Conservation (phyloP, 2,888 invertebrate species). For the Amaurobius ferox region DNA sequence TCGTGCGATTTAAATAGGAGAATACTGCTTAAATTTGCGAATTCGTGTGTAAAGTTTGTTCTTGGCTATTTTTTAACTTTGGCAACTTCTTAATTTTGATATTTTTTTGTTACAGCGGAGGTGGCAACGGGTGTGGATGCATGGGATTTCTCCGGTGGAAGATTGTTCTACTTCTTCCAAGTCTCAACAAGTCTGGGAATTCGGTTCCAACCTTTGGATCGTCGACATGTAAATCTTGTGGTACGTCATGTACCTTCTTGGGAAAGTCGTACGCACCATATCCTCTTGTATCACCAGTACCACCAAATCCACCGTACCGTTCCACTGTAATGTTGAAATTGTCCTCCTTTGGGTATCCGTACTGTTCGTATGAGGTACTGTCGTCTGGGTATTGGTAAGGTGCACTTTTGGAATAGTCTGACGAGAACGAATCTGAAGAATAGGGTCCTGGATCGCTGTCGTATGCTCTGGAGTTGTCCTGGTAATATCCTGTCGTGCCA, state of each 20-base stretch:
- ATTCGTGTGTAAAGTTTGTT: no score
- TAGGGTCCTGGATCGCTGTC: not conserved
- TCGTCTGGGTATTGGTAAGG: not conserved
- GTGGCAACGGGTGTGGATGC: constrained; percentile 25
- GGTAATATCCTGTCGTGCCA: not conserved
- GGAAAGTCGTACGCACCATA: constrained; percentile 59
- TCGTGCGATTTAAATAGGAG: no score
- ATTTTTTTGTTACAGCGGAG: constrained; percentile 18
- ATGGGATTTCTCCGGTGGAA: constrained; percentile 15
- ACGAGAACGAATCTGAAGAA: not conserved
- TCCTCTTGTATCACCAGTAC: constrained; percentile 51
- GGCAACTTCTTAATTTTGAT: not conserved
- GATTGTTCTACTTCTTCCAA: not conserved
- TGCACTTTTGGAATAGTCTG: not conserved
- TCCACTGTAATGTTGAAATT: constrained; percentile 45
- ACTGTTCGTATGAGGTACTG: constrained; percentile 22
- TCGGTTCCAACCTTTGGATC: not conserved
- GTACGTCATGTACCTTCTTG: constrained; percentile 8
- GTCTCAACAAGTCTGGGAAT: constrained; percentile 20
- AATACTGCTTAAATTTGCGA: no score
- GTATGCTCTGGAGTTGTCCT: not conserved
- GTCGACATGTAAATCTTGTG: not conserved
- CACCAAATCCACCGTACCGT: constrained; percentile 60
- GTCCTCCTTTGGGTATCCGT: constrained; percentile 1
- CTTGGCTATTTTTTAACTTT: constrained; percentile 4